Evolutionary conservation across 2,797 vertebrate species (phyloP).

Genomic region (Gambusia yucatana): DNA sequence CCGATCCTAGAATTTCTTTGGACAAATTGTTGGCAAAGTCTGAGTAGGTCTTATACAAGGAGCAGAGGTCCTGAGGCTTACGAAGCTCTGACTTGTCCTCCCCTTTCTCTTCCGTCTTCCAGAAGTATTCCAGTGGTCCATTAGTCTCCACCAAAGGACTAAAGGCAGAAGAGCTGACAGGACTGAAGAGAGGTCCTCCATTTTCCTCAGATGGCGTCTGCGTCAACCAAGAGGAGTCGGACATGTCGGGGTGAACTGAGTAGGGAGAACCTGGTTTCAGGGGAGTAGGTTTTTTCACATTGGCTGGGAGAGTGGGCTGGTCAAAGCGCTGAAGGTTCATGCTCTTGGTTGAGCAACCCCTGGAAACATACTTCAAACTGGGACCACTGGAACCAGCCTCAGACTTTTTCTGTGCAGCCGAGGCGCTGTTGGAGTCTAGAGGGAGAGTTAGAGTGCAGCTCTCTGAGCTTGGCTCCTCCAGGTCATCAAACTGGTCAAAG

Average conservation of each 20-base stretch:
- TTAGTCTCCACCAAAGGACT: constrained; percentile 88
- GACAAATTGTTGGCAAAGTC: constrained; percentile 92
- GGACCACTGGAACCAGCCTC: constrained; percentile 58
- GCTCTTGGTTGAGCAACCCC: constrained; percentile 77
- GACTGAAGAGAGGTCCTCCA: constrained; percentile 89
- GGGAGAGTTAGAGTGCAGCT: constrained; percentile 75
- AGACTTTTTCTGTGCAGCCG: constrained; percentile 69
- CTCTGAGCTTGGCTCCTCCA: constrained; percentile 80
- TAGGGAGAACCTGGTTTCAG: constrained; percentile 93
- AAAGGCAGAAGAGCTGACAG: constrained; percentile 93
- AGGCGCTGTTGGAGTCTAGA: constrained; percentile 73
- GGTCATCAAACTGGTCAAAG: constrained; percentile 96
- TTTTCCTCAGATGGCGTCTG: constrained; percentile 88
- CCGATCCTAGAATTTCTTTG: constrained; percentile 90
- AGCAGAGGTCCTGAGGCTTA: constrained; percentile 81
- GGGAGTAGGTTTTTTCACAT: constrained; percentile 95
- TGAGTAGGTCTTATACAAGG: constrained; percentile 85
- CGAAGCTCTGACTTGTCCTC: constrained; percentile 74
- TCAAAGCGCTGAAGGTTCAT: constrained; percentile 97
- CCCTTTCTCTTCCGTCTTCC: constrained; percentile 76
- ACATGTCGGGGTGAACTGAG: constrained; percentile 82
- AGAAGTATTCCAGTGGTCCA: constrained; percentile 86
- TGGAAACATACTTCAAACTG: constrained; percentile 72
- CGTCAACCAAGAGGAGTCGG: constrained; percentile 88
- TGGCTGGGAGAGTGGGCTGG: constrained; percentile 89